A percentile compares a stretch with the other conserved stretches of the same genome.
Evolutionary conservation across 2,797 vertebrate genomes (phyloP).

Genomic region (Phataginus tricuspis): DNA sequence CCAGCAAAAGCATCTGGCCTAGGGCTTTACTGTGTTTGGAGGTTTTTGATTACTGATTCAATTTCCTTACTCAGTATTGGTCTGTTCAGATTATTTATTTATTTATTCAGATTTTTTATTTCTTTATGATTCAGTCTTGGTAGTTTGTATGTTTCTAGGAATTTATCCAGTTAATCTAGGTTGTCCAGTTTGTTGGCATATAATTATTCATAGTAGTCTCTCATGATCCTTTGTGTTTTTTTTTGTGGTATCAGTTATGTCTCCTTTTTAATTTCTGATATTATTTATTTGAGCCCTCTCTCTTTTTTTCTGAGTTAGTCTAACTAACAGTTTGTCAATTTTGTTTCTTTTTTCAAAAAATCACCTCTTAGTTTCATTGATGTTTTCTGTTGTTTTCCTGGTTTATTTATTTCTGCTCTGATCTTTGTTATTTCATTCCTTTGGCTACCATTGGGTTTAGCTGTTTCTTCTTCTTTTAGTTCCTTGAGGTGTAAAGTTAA

Average conservation of each 20-base stretch:
- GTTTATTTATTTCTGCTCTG: conserved; percentile 4
- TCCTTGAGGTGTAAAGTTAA: neutral
- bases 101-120: neutral
- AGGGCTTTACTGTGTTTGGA: neutral
- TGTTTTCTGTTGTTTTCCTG: neutral
- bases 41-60: neutral
- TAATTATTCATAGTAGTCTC: neutral
- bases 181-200: neutral
- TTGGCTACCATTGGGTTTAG: neutral
- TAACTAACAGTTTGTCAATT: neutral
- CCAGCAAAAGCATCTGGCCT: neutral
- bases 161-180: neutral
- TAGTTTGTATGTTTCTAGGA: neutral
- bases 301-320: neutral
- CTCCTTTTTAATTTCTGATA: neutral
- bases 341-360: neutral
- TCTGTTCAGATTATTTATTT: neutral
- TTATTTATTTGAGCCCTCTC: neutral
- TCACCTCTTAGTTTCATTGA: neutral
- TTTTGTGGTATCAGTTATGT: neutral
- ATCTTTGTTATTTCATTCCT: neutral
- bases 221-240: neutral
- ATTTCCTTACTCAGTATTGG: neutral
- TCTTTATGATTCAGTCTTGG: neutral
- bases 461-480: neutral